Evolutionary conservation across 2,113 vertebrate species (phyloP).

Genomic region (Chloropsis hardwickii): DNA sequence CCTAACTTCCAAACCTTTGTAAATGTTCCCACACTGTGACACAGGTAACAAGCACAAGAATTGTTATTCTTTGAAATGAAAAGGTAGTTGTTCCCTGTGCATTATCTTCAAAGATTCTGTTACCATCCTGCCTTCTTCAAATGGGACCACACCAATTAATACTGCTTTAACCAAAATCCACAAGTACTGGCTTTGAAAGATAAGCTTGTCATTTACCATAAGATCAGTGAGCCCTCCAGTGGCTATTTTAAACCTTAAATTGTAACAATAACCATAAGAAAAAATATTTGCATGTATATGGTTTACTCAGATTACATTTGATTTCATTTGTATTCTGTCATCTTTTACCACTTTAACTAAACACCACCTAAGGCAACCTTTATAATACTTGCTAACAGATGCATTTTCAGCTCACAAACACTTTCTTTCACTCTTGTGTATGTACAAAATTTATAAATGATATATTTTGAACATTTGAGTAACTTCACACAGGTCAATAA

Average conservation of each 20-base stretch:
- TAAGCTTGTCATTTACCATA: background rate
- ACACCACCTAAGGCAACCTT: background rate
- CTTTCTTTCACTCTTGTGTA: background rate
- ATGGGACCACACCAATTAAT: background rate
- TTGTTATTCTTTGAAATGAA: background rate
- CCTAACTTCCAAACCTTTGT: background rate
- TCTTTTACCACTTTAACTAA: background rate
- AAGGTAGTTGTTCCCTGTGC: background rate
- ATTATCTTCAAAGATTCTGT: background rate
- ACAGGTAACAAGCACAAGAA: background rate
- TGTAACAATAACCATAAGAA: background rate
- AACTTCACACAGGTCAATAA: background rate
- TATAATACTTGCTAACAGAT: background rate
- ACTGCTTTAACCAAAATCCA: background rate
- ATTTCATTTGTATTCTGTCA: background rate
- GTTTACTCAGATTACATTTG: background rate
- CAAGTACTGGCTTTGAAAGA: background rate
- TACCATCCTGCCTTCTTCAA: background rate
- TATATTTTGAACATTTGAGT: background rate
- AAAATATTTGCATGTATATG: background rate
- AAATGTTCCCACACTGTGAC: background rate
- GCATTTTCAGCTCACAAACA: background rate
- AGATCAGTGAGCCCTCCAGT: conserved; percentile 34
- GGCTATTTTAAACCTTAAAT: background rate
- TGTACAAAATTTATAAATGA: background rate